These are phyloP conservation scores for Maconellicoccus hirsutus DNA, from an alignment of 1,140 invertebrate species.

Conservation along the genomic window DNA sequence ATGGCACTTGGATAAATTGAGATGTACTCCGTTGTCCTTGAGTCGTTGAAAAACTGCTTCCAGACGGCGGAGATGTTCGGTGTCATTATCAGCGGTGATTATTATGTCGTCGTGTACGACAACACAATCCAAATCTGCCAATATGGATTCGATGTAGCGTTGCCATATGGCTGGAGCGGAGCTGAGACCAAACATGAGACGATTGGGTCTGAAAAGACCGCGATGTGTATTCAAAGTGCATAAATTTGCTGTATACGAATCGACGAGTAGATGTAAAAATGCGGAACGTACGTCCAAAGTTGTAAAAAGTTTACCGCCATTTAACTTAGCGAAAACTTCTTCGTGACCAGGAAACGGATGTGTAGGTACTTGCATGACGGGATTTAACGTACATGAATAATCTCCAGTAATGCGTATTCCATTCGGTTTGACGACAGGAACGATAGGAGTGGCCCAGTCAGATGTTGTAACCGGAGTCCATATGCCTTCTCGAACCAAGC, in stretches of 20 bases:
- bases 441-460: neutral
- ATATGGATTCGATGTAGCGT: constrained; percentile 35
- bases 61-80: constrained; percentile 17
- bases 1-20: constrained; percentile 20
- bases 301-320: constrained; percentile 30
- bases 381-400: constrained; percentile 28
- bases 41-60: neutral
- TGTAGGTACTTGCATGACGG: no score
- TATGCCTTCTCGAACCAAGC: neutral
- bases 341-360: constrained; percentile 26
- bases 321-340: constrained; percentile 23
- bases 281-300: constrained; percentile 35
- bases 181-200: constrained; percentile 32
- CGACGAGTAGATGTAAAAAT: constrained; percentile 34
- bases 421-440: neutral
- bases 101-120: constrained; percentile 23
- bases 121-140: constrained; percentile 31
- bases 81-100: constrained; percentile 32
- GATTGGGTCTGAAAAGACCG: constrained; percentile 35
- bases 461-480: neutral
- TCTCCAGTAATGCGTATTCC: constrained; percentile 30
- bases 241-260: constrained; percentile 24
- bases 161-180: constrained; percentile 34
- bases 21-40: neutral
- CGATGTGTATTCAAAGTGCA: constrained; percentile 32